These are phyloP conservation scores for Stenoptilia bipunctidactyla DNA, from an alignment of 2,888 invertebrate species.

Conservation along the genomic window DNA sequence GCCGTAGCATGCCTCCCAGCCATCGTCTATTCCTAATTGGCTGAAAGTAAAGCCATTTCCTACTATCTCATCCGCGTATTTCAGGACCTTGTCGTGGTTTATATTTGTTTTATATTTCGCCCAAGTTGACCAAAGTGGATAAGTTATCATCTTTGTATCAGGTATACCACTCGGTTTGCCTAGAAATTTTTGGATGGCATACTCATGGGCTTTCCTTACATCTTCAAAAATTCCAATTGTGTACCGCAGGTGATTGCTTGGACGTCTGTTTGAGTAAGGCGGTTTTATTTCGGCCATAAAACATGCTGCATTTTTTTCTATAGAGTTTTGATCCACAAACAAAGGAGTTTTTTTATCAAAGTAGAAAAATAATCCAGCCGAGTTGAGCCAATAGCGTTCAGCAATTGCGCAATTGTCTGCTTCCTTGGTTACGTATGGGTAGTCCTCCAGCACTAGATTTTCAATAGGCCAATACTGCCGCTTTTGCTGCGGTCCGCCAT, in stretches of 20 bases:
- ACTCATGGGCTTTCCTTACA: slow-evolving; percentile 70
- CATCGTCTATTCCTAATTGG: slow-evolving; percentile 75
- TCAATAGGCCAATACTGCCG: slow-evolving; percentile 75
- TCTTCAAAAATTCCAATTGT: slow-evolving; percentile 73
- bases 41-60: slow-evolving; percentile 61
- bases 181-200: slow-evolving; percentile 71
- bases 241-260: slow-evolving; percentile 60
- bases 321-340: slow-evolving; percentile 75
- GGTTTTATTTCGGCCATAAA: slow-evolving; percentile 58
- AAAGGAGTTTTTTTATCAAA: slow-evolving; percentile 75
- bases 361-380: slow-evolving; percentile 74
- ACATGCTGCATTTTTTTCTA: slow-evolving; percentile 54
- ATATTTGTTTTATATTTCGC: slow-evolving; percentile 70
- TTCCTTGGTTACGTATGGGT: slow-evolving; percentile 71
- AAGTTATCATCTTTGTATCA: slow-evolving; percentile 63
- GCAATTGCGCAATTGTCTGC: slow-evolving; percentile 68
- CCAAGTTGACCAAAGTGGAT: slow-evolving; percentile 79
- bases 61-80: slow-evolving; percentile 64
- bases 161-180: slow-evolving; percentile 70
- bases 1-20: slow-evolving; percentile 76
- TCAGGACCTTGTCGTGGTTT: slow-evolving; percentile 54
- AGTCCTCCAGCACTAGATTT: slow-evolving; percentile 53
- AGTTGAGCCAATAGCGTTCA: slow-evolving; percentile 78
- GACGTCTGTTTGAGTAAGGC: slow-evolving; percentile 53
- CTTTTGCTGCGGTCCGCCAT: slow-evolving; percentile 72